Percentiles rank a stretch among this genome's conserved stretches.
Evolutionary conservation across 2,888 invertebrate species (phyloP).

Genomic region (Lasius platythorax): DNA sequence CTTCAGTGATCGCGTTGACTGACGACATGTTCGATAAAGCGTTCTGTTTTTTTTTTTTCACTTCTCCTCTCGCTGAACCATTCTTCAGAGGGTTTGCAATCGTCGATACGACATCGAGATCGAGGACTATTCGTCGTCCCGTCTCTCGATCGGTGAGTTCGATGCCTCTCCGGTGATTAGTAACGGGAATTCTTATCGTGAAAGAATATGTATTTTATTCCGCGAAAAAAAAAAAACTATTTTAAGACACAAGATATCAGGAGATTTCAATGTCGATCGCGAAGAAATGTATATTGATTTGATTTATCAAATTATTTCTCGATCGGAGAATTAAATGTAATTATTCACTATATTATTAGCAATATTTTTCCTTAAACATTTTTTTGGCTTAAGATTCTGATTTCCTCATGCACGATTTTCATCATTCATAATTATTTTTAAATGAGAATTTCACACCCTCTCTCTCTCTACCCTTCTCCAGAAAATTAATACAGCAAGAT

Average conservation of each 20-base stretch:
- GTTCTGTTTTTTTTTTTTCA: not conserved
- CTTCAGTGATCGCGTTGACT: slow-evolving; percentile 2
- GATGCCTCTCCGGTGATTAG: slow-evolving; percentile 30
- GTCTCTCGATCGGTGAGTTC: slow-evolving; percentile 11
- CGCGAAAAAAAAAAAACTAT: not conserved
- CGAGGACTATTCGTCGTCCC: slow-evolving; percentile 12
- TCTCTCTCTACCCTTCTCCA: not conserved
- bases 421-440: not conserved
- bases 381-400: not conserved
- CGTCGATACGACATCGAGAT: slow-evolving; percentile 23
- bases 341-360: not conserved
- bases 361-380: not conserved
- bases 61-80: not conserved
- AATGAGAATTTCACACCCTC: not conserved
- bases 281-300: not conserved
- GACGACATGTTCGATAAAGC: slow-evolving; percentile 42
- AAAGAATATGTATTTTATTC: not conserved
- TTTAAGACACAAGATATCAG: not conserved
- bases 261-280: not conserved
- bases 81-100: slow-evolving; percentile 20
- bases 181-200: slow-evolving; percentile 9
- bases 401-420: not conserved
- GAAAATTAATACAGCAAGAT: not conserved
- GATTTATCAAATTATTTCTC: not conserved
- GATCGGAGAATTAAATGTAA: not conserved